Evolutionary conservation across 2,113 vertebrate genomes (phyloP).

Genomic region (Muscicapa adusta): DNA sequence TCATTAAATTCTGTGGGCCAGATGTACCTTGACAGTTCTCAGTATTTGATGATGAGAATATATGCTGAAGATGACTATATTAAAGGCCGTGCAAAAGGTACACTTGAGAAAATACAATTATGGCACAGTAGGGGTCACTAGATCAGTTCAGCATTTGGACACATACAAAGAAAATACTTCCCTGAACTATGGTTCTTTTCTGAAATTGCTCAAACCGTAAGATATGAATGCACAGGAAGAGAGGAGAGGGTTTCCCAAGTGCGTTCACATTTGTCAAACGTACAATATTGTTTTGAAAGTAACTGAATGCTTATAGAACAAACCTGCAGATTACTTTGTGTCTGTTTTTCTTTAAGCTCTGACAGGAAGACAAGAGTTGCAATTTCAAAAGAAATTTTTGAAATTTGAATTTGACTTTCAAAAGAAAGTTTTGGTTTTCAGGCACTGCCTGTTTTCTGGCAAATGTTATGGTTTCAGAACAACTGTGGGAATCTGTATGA

Average conservation of each 20-base stretch:
- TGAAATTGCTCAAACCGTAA: neutral
- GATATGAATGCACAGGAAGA: neutral
- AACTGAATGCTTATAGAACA: neutral
- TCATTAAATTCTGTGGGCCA: neutral
- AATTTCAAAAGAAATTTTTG: neutral
- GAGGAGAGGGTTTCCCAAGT: neutral
- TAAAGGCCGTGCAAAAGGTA: neutral
- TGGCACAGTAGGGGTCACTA: neutral
- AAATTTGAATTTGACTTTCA: no score
- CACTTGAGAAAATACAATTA: neutral
- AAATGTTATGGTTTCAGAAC: neutral
- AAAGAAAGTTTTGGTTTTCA: neutral
- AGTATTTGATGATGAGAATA: neutral
- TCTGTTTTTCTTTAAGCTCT: neutral
- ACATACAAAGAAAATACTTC: neutral
- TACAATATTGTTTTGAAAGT: neutral
- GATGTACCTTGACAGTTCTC: neutral
- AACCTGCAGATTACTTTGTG: neutral
- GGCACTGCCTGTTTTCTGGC: neutral
- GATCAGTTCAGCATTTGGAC: neutral
- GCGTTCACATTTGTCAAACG: neutral
- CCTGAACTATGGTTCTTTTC: neutral
- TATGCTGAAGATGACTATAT: neutral
- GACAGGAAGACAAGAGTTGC: neutral
- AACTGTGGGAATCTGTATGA: neutral